Evolutionary conservation across 2,888 invertebrate genomes (phyloP), one percentile per base, ranked within the genome.

Genomic region (Bombyx huttoni): DNA sequence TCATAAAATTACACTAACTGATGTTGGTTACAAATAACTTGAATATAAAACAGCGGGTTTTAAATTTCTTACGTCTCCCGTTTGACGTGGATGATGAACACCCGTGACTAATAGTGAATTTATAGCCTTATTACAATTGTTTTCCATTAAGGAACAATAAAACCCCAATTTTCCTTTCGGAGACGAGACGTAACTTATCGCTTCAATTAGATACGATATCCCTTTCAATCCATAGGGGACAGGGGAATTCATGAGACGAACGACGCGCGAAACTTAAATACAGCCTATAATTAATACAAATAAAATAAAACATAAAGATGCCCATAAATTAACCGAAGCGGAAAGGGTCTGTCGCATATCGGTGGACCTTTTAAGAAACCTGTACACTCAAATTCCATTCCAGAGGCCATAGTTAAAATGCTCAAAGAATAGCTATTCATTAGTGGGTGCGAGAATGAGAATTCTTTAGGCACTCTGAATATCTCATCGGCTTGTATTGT

Each of bases 391-490:
- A 73, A 88, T 86, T 82, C 88, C 88, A 86, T 86, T 83, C 88
- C 85, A 69, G 71, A 71, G 71, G 64, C 81, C 88, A 88, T 88
- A 87, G 88, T 86, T 88, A 86, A 88, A 87, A 88, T 88, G 81
- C 84, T 80, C 78, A 75, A 79, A 85, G 87, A 85, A 88, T 88
- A 86, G 84, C 84, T 88, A 87, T 88, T 88, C 88, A 88, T 87
- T 88, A 88, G 86, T 73, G 80, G 85, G 87, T 78, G 88, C 86
- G 87, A 88, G 86, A 85, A 86, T 87, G 78, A 84, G 84, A 83
- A 88, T 88, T 87, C 86, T 81, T 81, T 65, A 81, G 74, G 82
- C 78, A 81, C 80, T 83, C 81, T 80, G 83, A 80, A 86, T 88
- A 86, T 82, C 80, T 82, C 82, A 70, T 76, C 76, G 77, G 77